Evolutionary conservation across 1,140 invertebrate species (phyloP), one percentile per base, ranked within the genome.

Genomic region (Oryzaephilus surinamensis): DNA sequence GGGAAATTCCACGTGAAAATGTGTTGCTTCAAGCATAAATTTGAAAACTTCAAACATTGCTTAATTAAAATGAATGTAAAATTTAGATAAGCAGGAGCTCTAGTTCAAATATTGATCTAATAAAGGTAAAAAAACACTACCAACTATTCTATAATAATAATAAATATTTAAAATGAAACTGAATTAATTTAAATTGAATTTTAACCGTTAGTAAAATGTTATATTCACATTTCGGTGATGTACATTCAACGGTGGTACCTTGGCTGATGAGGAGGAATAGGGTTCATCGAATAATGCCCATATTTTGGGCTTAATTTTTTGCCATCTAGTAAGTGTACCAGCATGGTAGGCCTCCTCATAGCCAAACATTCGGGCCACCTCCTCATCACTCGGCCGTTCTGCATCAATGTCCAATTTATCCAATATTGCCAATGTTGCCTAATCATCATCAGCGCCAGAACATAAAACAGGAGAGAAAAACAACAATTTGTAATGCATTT

Each of bases 271-370:
- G 14, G 92, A 97, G 55, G 93, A 97, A 64, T 97, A 97, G 2
- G 94, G 95, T 66, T 98, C 95, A 62, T 98, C 94, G 64, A 99
- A 97, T 34, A 98, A 72, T 12, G 94, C 93, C 95, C 95, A 99
- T 58, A 98, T 88, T 69, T 94, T 91, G 12, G 95, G 94, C 65
- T 97, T 96, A 52, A 86, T 70, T 55, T 80, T 78, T 65, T 93
- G 87, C 89, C 89, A 93, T 79, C 85, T 89, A 23, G 79, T 82
- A 13, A 92, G 70, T 11, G 79, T 84, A 36, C 84, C 84, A 32
- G 79, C 79, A 60, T 82, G 81, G 60, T 93, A 97, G 54, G 89
- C 89, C 51, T 98, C 93, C 61, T 97, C 93, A 71, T 94, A 96
- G 27, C 94, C 94, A 61, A 98, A 99, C 67, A 97, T 97, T 42